Conservation (phyloP, 2,888 invertebrate species). For the Drosophila percnosoma region DNA sequence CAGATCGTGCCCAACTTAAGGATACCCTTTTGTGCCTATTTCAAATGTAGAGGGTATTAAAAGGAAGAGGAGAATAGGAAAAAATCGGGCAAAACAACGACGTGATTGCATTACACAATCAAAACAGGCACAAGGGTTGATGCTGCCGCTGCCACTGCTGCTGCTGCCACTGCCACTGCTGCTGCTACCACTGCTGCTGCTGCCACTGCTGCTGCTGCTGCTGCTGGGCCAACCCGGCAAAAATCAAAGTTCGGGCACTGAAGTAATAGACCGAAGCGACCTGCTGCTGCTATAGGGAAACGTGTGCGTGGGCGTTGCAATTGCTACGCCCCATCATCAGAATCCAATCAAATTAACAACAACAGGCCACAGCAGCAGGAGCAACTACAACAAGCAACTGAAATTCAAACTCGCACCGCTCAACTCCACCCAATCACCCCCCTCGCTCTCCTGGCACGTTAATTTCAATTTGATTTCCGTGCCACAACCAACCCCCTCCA, state of each 20-base stretch:
- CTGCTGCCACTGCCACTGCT: conserved; percentile 18
- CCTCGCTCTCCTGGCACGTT: conserved; percentile 66
- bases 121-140: conserved; percentile 71
- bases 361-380: conserved; percentile 64
- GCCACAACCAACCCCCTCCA: conserved; percentile 19
- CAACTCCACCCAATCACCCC: conserved; percentile 2
- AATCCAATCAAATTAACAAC: conserved; percentile 84
- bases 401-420: conserved; percentile 51
- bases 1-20: background rate
- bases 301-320: conserved; percentile 83
- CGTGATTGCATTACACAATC: conserved; percentile 83
- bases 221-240: conserved; percentile 33
- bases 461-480: conserved; percentile 84
- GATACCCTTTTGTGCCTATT: background rate
- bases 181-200: no score
- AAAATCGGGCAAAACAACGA: conserved; percentile 75
- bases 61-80: conserved; percentile 8
- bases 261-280: conserved; percentile 68
- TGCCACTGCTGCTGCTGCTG: no score
- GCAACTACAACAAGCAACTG: conserved; percentile 40
- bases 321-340: conserved; percentile 83
- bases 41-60: conserved; percentile 3
- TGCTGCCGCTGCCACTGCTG: conserved; percentile 53
- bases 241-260: conserved; percentile 78
- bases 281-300: conserved; percentile 38